Percentiles rank a stretch among this genome's conserved stretches.
phyloP scores from a whole-genome alignment of 2,888 invertebrate genomes.

The Hirtodrosophila duncani region DNA sequence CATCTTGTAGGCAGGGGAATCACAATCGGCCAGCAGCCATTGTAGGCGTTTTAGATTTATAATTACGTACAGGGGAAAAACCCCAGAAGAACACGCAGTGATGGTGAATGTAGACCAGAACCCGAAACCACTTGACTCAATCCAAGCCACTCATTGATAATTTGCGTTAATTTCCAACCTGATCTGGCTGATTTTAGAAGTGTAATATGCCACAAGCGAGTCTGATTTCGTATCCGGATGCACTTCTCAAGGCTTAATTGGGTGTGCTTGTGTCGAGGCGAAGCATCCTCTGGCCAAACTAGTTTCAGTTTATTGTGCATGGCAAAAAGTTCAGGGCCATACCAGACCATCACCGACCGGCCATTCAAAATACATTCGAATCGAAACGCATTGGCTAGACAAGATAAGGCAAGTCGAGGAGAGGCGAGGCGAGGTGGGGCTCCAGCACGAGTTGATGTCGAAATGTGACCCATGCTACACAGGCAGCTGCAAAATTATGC shows the following conservation, averaged over 20 bases:
- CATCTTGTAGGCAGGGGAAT: constrained; percentile 15
- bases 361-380: constrained; percentile 34
- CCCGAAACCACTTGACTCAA: constrained; percentile 13
- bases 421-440: constrained; percentile 7
- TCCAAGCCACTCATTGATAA: too few species aligned
- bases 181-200: constrained; percentile 12
- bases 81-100: constrained; percentile 27
- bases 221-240: constrained; percentile 18
- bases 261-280: constrained; percentile 19
- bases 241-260: constrained; percentile 1
- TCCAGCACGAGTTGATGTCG: constrained; percentile 29
- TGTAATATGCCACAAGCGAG: too few species aligned
- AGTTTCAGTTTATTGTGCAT: constrained; percentile 47
- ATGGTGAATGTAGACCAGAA: background rate
- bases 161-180: constrained; percentile 10
- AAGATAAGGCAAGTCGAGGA: constrained; percentile 7
- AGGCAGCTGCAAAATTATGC: constrained; percentile 58
- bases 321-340: constrained; percentile 63
- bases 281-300: constrained; percentile 36
- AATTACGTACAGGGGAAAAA: constrained; percentile 34
- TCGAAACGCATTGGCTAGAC: constrained; percentile 18
- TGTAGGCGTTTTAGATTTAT: constrained; percentile 20
- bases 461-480: constrained; percentile 49
- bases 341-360: too few species aligned
- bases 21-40: background rate